phyloP scores from a whole-genome alignment of 2,888 invertebrate species.

The Dastarcus helophoroides region DNA sequence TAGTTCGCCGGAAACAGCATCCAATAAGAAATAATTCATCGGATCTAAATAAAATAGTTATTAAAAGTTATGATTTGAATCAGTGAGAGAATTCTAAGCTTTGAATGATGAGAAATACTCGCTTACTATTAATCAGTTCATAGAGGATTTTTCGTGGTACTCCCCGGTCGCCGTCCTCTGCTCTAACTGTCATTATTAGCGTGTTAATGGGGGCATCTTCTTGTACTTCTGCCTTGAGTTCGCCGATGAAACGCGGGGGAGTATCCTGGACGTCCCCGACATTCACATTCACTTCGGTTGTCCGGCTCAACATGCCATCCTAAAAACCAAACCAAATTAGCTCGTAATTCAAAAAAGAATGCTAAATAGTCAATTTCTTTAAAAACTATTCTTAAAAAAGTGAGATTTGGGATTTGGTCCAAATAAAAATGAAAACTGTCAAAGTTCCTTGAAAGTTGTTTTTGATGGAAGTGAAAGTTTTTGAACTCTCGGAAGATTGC shows the following conservation, averaged over 20 bases:
- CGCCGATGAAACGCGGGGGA: constrained; percentile 73
- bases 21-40: constrained; percentile 73
- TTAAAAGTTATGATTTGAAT: too few species aligned
- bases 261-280: constrained; percentile 80
- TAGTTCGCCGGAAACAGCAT: constrained; percentile 67
- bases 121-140: constrained; percentile 69
- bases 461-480: too few species aligned
- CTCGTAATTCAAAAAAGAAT: too few species aligned
- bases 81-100: too few species aligned
- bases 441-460: too few species aligned
- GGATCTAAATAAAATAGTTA: constrained; percentile 52
- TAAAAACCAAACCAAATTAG: too few species aligned
- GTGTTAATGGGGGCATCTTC: constrained; percentile 80
- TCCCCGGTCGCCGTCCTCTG: constrained; percentile 75
- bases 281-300: constrained; percentile 63
- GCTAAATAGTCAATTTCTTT: too few species aligned
- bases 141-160: constrained; percentile 68
- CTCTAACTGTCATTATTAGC: constrained; percentile 64
- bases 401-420: too few species aligned
- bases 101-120: constrained; percentile 2
- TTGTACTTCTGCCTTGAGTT: constrained; percentile 63
- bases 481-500: too few species aligned
- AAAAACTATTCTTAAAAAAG: too few species aligned
- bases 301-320: constrained; percentile 69
- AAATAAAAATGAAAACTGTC: too few species aligned